Evolutionary conservation across 2,888 invertebrate species (phyloP).

Genomic region (Leucoma salicis): DNA sequence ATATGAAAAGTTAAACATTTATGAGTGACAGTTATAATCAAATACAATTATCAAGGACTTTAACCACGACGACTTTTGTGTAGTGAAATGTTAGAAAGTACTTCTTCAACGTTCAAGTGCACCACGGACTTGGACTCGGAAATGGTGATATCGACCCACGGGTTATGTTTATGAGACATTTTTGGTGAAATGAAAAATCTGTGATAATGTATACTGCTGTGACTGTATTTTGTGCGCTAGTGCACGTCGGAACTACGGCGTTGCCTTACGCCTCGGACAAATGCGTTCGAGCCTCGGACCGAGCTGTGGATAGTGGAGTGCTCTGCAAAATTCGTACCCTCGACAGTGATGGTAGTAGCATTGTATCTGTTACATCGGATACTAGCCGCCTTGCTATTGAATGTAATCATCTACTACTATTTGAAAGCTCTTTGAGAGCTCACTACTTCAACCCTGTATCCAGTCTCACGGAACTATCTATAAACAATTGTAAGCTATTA

Average conservation of each 20-base stretch:
- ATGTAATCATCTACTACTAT: conserved; percentile 89
- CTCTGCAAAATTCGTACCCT: conserved; percentile 87
- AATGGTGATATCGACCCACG: conserved; percentile 82
- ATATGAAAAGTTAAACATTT: conserved; percentile 50
- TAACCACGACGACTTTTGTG: conserved; percentile 53
- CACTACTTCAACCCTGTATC: conserved; percentile 88
- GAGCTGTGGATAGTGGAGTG: conserved; percentile 78
- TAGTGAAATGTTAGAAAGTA: conserved; percentile 77
- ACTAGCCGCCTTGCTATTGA: conserved; percentile 87
- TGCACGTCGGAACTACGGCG: conserved; percentile 79
- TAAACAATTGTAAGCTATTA: conserved; percentile 91
- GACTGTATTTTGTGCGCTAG: conserved; percentile 76
- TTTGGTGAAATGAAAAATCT: conserved; percentile 78
- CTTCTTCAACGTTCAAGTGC: conserved; percentile 70
- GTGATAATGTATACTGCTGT: conserved; percentile 77
- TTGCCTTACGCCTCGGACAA: conserved; percentile 78
- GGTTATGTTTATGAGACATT: conserved; percentile 81
- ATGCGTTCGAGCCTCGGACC: conserved; percentile 70
- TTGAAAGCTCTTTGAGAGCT: conserved; percentile 88
- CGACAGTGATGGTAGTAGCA: conserved; percentile 86
- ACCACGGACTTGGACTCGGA: conserved; percentile 79
- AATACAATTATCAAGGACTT: conserved; percentile 42
- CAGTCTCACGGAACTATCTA: conserved; percentile 87
- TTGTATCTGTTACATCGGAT: conserved; percentile 84
- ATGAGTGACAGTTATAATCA: conserved; percentile 51